These are phyloP conservation scores for Drosophila arawakana DNA, from an alignment of 1,140 invertebrate species.

Conservation along the genomic window DNA sequence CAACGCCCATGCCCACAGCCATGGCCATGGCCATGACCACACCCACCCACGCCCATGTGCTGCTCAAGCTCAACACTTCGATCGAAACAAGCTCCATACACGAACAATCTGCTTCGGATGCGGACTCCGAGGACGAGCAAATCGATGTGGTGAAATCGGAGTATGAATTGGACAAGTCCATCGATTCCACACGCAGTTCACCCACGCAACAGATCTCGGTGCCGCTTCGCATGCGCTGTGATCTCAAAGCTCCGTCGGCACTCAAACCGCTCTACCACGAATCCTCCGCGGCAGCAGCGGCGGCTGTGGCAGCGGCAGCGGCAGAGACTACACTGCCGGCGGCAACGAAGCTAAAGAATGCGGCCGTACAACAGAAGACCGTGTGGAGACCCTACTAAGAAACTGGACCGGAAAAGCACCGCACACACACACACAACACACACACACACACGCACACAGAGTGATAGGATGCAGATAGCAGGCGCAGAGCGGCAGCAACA, in stretches of 20 bases:
- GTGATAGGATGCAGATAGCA: constrained; percentile 48
- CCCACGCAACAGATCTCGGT: constrained; percentile 59
- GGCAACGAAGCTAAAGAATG: constrained; percentile 83
- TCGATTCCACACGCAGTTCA: constrained; percentile 71
- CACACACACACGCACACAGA: constrained; percentile 37
- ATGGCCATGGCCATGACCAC: too few relatives aligned
- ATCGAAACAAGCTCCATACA: constrained; percentile 87
- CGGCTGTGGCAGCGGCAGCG: constrained; percentile 79
- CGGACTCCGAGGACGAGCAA: constrained; percentile 88
- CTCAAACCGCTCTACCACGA: constrained; percentile 84
- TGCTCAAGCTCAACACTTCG: constrained; percentile 85
- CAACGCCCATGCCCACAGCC: constrained; percentile 56
- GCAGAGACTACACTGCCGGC: constrained; percentile 86
- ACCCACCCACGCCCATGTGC: constrained; percentile 59
- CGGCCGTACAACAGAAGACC: constrained; percentile 87
- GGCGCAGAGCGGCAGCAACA: constrained; percentile 75
- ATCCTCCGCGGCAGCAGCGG: constrained; percentile 36
- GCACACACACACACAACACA: constrained; percentile 10
- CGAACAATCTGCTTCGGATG: constrained; percentile 87
- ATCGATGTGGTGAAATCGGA: constrained; percentile 91
- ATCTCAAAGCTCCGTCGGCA: constrained; percentile 87
- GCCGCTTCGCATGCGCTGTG: constrained; percentile 82
- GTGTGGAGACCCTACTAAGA: constrained; percentile 91
- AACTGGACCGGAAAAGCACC: constrained; percentile 50
- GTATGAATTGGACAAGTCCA: constrained; percentile 85